phyloP scores from a whole-genome alignment of 2,797 vertebrate species.

The Lophotriccus pileatus region DNA sequence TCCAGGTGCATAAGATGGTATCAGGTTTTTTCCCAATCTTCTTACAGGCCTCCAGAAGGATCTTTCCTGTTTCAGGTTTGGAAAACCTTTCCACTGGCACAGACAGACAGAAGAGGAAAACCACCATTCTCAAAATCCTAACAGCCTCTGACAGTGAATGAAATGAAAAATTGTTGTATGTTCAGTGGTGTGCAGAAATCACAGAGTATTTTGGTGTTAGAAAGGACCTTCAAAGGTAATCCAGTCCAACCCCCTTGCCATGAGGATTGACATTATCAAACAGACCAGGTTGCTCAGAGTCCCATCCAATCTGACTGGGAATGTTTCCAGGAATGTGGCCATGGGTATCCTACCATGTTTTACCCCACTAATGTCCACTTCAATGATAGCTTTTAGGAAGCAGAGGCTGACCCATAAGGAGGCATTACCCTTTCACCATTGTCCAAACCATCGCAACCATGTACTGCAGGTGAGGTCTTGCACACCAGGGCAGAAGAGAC shows the following conservation, averaged over 20 bases:
- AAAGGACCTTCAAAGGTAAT: background rate
- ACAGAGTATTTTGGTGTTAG: background rate
- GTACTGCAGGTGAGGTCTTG: background rate
- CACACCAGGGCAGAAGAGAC: background rate
- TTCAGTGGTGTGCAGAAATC: background rate
- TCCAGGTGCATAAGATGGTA: background rate
- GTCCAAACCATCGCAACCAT: too few relatives aligned
- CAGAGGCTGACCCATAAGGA: background rate
- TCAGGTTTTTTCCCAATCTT: background rate
- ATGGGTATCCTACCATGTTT: background rate
- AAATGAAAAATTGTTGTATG: background rate
- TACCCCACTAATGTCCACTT: background rate
- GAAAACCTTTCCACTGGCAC: background rate
- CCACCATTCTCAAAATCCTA: background rate
- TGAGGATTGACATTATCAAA: background rate
- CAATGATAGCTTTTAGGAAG: background rate
- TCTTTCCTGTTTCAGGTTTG: background rate
- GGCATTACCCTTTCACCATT: background rate
- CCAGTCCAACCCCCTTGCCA: fast-evolving
- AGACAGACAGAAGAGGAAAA: background rate
- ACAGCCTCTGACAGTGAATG: fast-evolving
- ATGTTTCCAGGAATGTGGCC: background rate
- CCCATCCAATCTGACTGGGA: background rate
- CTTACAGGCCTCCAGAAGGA: background rate
- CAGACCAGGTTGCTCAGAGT: background rate